Evolutionary conservation across 2,888 invertebrate genomes (phyloP).

Genomic region (Metacarcinus magister): DNA sequence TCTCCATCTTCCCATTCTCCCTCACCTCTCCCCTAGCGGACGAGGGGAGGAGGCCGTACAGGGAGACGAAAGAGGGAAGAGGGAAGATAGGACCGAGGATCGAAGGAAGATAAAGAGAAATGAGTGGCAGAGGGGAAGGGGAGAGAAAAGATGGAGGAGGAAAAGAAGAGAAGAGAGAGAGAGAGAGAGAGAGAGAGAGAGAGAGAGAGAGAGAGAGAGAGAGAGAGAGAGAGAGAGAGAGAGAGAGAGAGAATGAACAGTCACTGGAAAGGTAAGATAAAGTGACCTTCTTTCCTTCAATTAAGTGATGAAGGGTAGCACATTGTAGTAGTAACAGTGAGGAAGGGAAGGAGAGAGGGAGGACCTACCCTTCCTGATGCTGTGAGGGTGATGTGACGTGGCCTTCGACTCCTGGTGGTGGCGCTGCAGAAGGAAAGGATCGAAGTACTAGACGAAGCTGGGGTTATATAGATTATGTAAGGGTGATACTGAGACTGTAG

Average conservation of each 20-base stretch:
- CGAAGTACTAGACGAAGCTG: not conserved
- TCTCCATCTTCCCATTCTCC: slow-evolving; percentile 3
- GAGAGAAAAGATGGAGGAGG: slow-evolving; percentile 6
- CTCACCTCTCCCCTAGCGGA: not conserved
- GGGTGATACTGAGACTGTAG: not conserved
- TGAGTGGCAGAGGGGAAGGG: slow-evolving; percentile 1
- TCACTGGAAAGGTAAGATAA: not conserved
- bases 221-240: not conserved
- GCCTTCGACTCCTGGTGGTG: not conserved
- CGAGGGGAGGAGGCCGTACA: not conserved
- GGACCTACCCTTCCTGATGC: not conserved
- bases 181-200: not conserved
- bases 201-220: not conserved
- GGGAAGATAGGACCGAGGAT: slow-evolving; percentile 11
- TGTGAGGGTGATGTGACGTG: not conserved
- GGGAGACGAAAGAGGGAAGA: not conserved
- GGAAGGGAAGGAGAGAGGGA: not conserved
- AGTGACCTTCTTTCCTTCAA: not conserved
- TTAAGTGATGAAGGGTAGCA: not conserved
- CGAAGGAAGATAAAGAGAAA: not conserved
- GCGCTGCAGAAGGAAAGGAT: not conserved
- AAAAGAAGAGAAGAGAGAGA: not conserved
- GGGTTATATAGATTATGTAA: not conserved
- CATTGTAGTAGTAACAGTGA: not conserved
- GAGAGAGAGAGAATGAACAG: not conserved